Evolutionary conservation across 2,888 invertebrate genomes (phyloP).

Genomic region (Zonitis immaculata): DNA sequence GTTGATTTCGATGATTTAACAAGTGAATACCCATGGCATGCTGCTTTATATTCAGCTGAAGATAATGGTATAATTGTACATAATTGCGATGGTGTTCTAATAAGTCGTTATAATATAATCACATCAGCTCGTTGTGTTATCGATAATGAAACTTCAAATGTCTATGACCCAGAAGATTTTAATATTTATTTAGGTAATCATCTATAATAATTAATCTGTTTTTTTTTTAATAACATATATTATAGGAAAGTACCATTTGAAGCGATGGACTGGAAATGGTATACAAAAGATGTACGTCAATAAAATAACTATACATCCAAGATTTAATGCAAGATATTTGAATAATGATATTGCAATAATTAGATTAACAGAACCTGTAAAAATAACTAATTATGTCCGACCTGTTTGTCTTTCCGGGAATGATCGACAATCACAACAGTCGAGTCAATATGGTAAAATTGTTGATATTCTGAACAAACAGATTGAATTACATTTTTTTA

Average conservation of each 20-base stretch:
- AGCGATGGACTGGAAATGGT: conserved; percentile 42
- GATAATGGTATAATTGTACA: conserved; percentile 39
- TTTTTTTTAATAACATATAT: neutral
- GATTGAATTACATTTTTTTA: too few relatives aligned
- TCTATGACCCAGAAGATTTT: conserved; percentile 33
- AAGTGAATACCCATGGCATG: conserved; percentile 67
- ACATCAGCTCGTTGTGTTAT: conserved; percentile 46
- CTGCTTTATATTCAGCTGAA: conserved; percentile 56
- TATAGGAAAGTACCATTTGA: conserved; percentile 44
- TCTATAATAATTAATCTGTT: neutral
- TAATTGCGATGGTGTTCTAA: conserved; percentile 42
- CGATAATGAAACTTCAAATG: conserved; percentile 26
- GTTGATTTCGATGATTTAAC: conserved; percentile 28
- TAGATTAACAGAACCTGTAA: conserved; percentile 32
- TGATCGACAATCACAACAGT: conserved; percentile 26
- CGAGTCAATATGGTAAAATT: conserved; percentile 33
- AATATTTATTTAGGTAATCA: conserved; percentile 38
- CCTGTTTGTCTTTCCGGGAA: conserved; percentile 43
- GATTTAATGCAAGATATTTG: conserved; percentile 38
- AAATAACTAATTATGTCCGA: conserved; percentile 42
- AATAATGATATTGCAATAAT: conserved; percentile 42
- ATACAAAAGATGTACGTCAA: conserved; percentile 42
- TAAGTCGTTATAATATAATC: conserved; percentile 36
- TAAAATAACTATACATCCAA: conserved; percentile 37
- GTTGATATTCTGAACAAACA: too few relatives aligned